Evolutionary conservation across 2,888 invertebrate genomes (phyloP).

Genomic region (Dryobotodes eremita): DNA sequence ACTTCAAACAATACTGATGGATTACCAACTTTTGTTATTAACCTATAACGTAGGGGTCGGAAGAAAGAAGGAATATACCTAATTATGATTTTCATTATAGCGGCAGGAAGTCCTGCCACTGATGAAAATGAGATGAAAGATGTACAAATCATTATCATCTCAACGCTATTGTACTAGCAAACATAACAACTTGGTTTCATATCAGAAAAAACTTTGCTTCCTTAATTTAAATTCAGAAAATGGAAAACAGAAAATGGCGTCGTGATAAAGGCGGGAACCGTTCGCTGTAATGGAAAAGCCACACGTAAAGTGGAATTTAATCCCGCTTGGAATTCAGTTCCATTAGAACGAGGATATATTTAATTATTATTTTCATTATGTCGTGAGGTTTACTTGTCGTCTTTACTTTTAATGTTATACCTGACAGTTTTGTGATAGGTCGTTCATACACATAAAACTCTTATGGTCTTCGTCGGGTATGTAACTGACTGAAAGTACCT

Average conservation of each 20-base stretch:
- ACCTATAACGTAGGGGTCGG: not conserved
- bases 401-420: constrained; percentile 3
- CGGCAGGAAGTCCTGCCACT: too few relatives aligned
- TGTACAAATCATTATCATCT: not conserved
- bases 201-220: constrained; percentile 18
- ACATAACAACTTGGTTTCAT: not conserved
- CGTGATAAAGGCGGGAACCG: constrained; percentile 42
- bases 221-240: constrained; percentile 17
- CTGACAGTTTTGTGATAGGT: not conserved
- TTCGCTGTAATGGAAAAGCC: constrained; percentile 50
- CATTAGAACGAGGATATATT: constrained; percentile 33
- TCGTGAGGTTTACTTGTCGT: constrained; percentile 13
- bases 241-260: constrained; percentile 45
- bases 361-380: constrained; percentile 38
- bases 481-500: not conserved
- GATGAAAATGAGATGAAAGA: too few relatives aligned
- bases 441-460: not conserved
- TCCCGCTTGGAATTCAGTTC: constrained; percentile 45
- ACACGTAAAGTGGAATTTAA: constrained; percentile 49
- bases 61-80: not conserved
- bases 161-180: not conserved
- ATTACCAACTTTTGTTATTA: constrained; percentile 18
- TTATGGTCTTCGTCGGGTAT: too few relatives aligned
- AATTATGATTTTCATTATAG: not conserved
- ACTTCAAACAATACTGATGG: not conserved